Percentiles rank a stretch among this genome's conserved stretches.
phyloP scores from a whole-genome alignment of 2,888 invertebrate species.

The Ryuthela nishihirai region DNA sequence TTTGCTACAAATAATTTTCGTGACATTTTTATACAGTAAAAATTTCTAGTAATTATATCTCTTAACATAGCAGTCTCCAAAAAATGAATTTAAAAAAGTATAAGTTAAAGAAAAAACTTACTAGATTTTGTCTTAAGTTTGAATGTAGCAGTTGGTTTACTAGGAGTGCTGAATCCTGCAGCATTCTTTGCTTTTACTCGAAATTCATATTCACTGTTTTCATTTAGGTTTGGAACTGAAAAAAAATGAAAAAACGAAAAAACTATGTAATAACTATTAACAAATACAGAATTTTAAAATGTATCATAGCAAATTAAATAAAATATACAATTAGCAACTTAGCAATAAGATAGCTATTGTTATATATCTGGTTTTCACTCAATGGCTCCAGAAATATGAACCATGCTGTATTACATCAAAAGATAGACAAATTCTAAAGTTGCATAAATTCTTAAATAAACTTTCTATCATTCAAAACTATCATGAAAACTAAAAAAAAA shows the following conservation, averaged over 20 bases:
- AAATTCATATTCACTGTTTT: slow-evolving; percentile 95
- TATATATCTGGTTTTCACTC: no score
- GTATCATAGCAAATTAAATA: no score
- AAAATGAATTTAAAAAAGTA: neutral
- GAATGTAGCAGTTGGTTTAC: slow-evolving; percentile 73
- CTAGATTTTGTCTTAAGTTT: slow-evolving; percentile 79
- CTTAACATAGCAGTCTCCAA: neutral
- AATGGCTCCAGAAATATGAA: no score
- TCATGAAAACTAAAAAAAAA: no score
- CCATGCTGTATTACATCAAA: no score
- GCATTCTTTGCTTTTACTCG: slow-evolving; percentile 95
- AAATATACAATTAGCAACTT: no score
- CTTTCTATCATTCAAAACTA: no score
- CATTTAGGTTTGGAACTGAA: slow-evolving; percentile 57
- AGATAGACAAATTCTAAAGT: no score
- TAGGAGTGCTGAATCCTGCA: slow-evolving; percentile 93
- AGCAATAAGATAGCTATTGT: no score
- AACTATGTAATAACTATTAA: no score
- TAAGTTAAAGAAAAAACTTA: slow-evolving; percentile 3
- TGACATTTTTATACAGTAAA: neutral
- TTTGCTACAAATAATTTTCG: neutral
- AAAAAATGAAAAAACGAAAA: slow-evolving; percentile 18
- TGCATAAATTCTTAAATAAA: no score
- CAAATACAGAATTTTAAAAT: no score
- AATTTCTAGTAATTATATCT: neutral